A percentile compares a stretch with the other conserved stretches of the same genome.
These are phyloP conservation scores for Drosophila albomicans DNA, from an alignment of 1,140 invertebrate genomes.

Conservation along the genomic window DNA sequence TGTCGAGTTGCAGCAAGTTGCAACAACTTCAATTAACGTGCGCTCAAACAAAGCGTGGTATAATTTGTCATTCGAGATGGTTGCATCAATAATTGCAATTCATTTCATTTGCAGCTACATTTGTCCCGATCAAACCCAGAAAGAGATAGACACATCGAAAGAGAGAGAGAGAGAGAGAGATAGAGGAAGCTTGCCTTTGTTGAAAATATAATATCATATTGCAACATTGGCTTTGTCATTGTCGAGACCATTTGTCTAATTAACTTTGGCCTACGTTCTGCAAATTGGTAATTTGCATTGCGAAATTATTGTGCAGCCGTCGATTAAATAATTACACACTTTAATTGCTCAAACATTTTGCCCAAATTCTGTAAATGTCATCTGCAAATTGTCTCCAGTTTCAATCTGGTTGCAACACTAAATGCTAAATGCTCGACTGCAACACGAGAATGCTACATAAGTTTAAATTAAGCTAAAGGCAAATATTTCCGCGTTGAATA, in stretches of 20 bases:
- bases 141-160: not conserved
- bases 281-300: not conserved
- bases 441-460: too few species aligned
- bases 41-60: conserved; percentile 29
- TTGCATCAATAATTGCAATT: conserved; percentile 41
- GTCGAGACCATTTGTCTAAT: conserved; percentile 2
- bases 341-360: too few species aligned
- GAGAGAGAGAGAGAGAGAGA: not conserved
- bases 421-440: too few species aligned
- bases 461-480: too few species aligned
- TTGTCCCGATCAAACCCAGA: not conserved
- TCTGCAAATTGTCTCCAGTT: too few species aligned
- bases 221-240: not conserved
- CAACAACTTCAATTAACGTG: conserved; percentile 52
- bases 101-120: conserved; percentile 38
- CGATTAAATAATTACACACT: not conserved
- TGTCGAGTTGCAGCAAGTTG: conserved; percentile 28
- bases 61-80: conserved; percentile 25
- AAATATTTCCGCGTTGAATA: too few species aligned
- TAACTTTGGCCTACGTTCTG: not conserved
- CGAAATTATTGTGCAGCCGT: not conserved
- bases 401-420: too few species aligned
- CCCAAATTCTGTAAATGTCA: too few species aligned
- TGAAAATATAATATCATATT: conserved; percentile 4
- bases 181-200: not conserved